Conservation (phyloP, 2,888 invertebrate genomes). For the Pandemis corylana region DNA sequence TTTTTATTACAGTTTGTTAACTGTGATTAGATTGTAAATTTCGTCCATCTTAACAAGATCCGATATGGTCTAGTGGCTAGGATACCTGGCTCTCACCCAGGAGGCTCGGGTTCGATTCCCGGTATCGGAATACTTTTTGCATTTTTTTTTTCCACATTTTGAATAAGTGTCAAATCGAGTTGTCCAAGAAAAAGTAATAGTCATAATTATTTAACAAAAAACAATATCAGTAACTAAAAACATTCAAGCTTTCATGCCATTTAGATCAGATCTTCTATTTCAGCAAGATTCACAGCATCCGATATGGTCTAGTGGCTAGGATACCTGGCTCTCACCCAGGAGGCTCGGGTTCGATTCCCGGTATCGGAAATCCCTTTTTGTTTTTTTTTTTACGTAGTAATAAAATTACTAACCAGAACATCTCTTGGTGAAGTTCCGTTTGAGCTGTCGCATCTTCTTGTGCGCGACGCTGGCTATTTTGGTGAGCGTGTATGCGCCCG, state of each 20-base stretch:
- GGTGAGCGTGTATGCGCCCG: slow-evolving; percentile 87
- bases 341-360: slow-evolving; percentile 87
- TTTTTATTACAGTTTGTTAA: slow-evolving; percentile 2
- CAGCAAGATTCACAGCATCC: slow-evolving; percentile 47
- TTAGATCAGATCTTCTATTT: background rate
- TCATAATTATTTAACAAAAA: background rate
- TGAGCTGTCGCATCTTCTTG: slow-evolving; percentile 87
- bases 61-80: slow-evolving; percentile 87
- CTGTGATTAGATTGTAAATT: slow-evolving; percentile 32
- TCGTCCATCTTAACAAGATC: slow-evolving; percentile 49
- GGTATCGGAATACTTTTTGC: slow-evolving; percentile 82
- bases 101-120: slow-evolving; percentile 87
- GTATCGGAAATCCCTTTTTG: slow-evolving; percentile 81
- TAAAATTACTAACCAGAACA: slow-evolving; percentile 67
- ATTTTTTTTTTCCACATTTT: background rate
- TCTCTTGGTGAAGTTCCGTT: slow-evolving; percentile 87
- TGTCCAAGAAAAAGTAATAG: background rate
- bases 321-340: slow-evolving; percentile 84
- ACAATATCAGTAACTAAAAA: no score
- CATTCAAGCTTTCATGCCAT: background rate
- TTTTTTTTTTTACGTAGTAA: slow-evolving; percentile 35
- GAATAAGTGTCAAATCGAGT: background rate
- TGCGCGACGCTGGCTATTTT: slow-evolving; percentile 87
- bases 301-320: slow-evolving; percentile 80
- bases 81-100: slow-evolving; percentile 80